Base-by-base conservation (phyloP, 1,140 invertebrate genomes). In the Dufourea novaeangliae region DNA sequence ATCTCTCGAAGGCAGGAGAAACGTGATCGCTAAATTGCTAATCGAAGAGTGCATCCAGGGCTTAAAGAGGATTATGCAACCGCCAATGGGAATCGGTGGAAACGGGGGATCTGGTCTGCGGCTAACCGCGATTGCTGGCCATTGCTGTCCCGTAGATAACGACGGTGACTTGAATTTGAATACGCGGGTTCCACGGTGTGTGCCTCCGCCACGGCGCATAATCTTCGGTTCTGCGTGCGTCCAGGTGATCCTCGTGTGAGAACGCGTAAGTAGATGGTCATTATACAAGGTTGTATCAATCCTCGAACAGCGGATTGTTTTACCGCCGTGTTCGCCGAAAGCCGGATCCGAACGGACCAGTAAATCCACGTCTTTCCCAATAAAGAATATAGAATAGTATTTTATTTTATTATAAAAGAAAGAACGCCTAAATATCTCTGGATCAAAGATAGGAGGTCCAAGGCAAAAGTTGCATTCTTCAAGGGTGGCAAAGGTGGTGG, bases 41-140 rank as follows among this genome's bases (percentile, higher is more conserved):
- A 46, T 76, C 71, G 56, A 76, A 76, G 64, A 69, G 63, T 29
- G 11, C 32, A 29, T 74, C 62, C 32, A 29, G 17, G 32, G 62
- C 44, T 50, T 32, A 77, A 82, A 82, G 74, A 78, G 69, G 80
- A 82, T 84, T 83, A 79, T 71, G 80, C 52, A 79, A 77, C 77
- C 74, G 59, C 75, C 79, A 85, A 88, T 87, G 84, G 87, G 83
- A 84, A 68, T 82, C 81, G 73, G 62, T 85, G 83, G 68, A 69
- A 80, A 66, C 68, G 72, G 70, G 74, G 74, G 75, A 83, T 83
- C 80, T 82, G 82, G 84, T 89, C 80, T 89, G 88, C 79, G 84
- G 88, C 81, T 88, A 85, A 86, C 85, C 84, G 70, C 85, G 86
- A 8, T 77, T 73, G 80, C 85, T 81, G 82, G 69, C 59, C 54